Conservation (phyloP, 2,888 invertebrate species). For the Aspidiotus rigidus region DNA sequence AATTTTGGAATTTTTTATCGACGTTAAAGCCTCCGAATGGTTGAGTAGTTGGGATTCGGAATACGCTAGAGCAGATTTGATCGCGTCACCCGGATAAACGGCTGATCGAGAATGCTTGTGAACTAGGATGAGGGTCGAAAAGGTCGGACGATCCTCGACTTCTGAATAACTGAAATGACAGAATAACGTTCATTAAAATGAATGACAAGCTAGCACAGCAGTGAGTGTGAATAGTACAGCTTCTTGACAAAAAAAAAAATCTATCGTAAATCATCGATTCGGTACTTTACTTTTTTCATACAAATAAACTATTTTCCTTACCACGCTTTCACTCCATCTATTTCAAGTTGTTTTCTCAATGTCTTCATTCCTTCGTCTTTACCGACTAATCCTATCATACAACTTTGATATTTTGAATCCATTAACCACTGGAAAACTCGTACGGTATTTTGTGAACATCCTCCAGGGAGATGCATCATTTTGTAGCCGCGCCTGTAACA, state of each 20-base stretch:
- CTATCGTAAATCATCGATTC: no score
- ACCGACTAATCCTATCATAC: conserved; percentile 19
- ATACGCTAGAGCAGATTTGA: conserved; percentile 5
- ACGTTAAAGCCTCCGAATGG: neutral
- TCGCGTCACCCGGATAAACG: neutral
- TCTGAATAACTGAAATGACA: conserved; percentile 13
- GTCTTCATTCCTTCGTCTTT: neutral
- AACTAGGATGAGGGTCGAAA: conserved; percentile 4
- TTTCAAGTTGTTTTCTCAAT: conserved; percentile 10
- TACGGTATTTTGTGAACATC: conserved; percentile 23
- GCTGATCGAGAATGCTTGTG: conserved; percentile 5
- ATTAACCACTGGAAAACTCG: conserved; percentile 23
- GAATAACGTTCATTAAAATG: neutral
- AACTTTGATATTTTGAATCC: conserved; percentile 1
- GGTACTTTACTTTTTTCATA: no score
- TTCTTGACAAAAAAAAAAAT: no score
- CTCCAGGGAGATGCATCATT: conserved; percentile 11
- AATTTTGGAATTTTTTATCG: conserved; percentile 16
- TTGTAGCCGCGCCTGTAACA: conserved; percentile 11
- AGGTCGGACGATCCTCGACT: neutral
- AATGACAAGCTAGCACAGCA: neutral
- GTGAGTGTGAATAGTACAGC: neutral
- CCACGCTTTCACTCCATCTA: conserved; percentile 9
- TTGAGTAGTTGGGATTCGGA: neutral
- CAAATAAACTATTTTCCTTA: neutral